Base-by-base conservation (phyloP, 2,113 vertebrate genomes). In the Cygnus atratus region DNA sequence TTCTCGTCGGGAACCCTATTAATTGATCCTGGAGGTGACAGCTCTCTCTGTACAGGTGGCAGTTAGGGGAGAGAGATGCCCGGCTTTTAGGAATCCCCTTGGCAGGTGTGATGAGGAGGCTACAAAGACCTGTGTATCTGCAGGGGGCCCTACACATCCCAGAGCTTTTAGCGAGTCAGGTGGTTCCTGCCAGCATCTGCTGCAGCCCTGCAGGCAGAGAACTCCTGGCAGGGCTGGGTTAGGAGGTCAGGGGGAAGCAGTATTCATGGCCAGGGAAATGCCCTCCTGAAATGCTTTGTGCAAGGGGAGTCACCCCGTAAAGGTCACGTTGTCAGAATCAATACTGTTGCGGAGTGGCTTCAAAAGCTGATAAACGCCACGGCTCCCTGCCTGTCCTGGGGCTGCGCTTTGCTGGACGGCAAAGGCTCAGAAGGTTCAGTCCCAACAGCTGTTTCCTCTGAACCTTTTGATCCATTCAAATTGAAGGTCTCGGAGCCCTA, bases 401-500 rank as follows among this genome's bases (percentile, higher is more conserved):
- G 88, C 78, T 94, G 86, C 78, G 37, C 41, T 68, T 76, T 35
- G 13, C 46, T 3, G 3, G 28, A 14, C 46, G 52, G 82, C 62
- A 66, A 41, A 68, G 54, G 66, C 66, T 90, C 52, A 9, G 58
- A 76, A 82, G 29, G 71, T 52, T 80, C 62, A 76, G 46, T 71
- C 78, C 74, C 55, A 81, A 26, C 68, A 74, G 80, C 50, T 71
- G 58, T 50, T 55, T 74, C 67, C 63, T 83, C 54, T 70, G 57
- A 29, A 33, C 63, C 94, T 96, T 95, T 92, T 90, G 91, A 94
- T 92, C 92, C 85, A 2, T 68, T 57, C 76, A 86, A 96, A 95
- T 95, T 33, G 92, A 73, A 95, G 88, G 92, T 83, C 75, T 96
- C 26, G 1, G 61, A 41, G n/a, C 39, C 19, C 50, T 25, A n/a